Evolutionary conservation across 2,113 vertebrate species (phyloP).

Genomic region (Clupea harengus): DNA sequence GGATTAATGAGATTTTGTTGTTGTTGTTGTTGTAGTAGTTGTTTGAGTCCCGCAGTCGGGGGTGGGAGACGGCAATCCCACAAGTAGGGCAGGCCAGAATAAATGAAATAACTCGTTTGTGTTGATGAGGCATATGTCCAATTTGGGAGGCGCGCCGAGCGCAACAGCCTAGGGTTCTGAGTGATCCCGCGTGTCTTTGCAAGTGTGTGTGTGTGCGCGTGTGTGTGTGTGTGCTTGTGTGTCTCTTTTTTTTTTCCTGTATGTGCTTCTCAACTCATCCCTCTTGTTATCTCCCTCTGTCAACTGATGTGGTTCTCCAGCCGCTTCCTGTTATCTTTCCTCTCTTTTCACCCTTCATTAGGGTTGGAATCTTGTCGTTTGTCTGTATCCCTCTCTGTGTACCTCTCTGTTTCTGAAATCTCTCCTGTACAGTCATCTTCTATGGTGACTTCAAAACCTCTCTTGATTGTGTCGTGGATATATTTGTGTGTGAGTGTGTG

Average conservation of each 20-base stretch:
- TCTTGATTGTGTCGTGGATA: no score
- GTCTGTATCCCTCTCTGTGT: not conserved
- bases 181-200: no score
- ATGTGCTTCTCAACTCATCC: not conserved
- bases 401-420: not conserved
- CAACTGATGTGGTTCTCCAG: not conserved
- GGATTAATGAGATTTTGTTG: not conserved
- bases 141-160: not conserved
- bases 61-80: not conserved
- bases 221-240: not conserved
- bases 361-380: not conserved
- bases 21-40: no score
- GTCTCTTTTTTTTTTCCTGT: not conserved
- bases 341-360: not conserved
- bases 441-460: not conserved
- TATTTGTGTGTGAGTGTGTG: no score
- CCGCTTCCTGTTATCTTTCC: not conserved
- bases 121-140: slow-evolving; percentile 1
- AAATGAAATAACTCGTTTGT: not conserved
- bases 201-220: no score
- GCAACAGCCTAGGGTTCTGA: not conserved
- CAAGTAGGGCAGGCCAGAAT: not conserved
- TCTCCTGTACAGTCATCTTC: not conserved
- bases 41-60: not conserved
- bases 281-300: not conserved